Evolutionary conservation across 2,888 invertebrate species (phyloP), one percentile per base, ranked within the genome.

Genomic region (Steinernema carpocapsae): DNA sequence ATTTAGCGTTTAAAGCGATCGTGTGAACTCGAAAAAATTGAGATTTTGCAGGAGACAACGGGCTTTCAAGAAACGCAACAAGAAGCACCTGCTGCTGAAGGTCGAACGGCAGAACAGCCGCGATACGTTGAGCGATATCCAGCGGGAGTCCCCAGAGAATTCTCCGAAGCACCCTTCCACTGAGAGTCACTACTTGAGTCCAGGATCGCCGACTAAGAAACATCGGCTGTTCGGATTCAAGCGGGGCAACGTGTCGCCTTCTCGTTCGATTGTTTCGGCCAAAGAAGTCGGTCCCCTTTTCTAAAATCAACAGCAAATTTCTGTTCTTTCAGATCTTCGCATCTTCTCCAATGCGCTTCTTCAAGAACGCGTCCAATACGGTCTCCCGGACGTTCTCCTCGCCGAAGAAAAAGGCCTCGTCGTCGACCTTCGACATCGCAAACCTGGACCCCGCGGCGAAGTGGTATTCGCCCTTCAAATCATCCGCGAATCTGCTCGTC

Each of bases 61-160:
- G 12, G 19, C 26, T 22, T 56, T 56, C 56, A 56, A 56, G 26
- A 56, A 56, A 4, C 22, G 56, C 12, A 56, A 56, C 56, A 56
- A 56, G 56, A 56, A 56, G 56, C 56, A 56, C 10, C 56, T 56
- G 6, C 56, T 56, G 6, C 26, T 56, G 24, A 56, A 56, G 56
- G 26, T 56, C 6, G 56, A 56, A 26, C 6, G 6, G 6, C 14
- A 26, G 24, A 6, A 6, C 51, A 19, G 51, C 51, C 7, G 19
- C 6, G 51, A 51, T 19, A 26, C 24, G 12, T 3, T 14, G 10
- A 12, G 10, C 10, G 10, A 7, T 14, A 43, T 14, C 43, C 10
- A 43, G 10, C 10, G 14, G 14, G 43, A 12, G 10, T 7, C 14
- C 43, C 43, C 43, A 7, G 7, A 7, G 24, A 56, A 22, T 6